Conservation (phyloP, 2,888 invertebrate genomes). For the Protula sp. region DNA sequence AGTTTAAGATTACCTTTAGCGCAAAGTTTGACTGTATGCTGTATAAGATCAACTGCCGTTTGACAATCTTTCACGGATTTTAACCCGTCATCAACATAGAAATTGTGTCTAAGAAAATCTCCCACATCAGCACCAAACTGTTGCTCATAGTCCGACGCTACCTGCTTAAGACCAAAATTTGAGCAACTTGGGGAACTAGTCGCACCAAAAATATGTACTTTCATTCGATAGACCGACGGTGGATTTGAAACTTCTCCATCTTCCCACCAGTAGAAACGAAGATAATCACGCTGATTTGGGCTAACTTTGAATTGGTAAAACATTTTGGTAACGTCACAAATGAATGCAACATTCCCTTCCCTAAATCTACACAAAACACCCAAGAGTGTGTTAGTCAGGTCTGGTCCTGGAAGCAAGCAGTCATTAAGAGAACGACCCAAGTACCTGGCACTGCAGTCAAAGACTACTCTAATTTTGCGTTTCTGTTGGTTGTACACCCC, state of each 20-base stretch:
- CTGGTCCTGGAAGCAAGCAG: constrained; percentile 12
- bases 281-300: constrained; percentile 8
- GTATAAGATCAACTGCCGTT: constrained; percentile 2
- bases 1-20: constrained; percentile 4
- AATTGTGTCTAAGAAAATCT: constrained; percentile 1
- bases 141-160: not conserved
- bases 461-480: constrained; percentile 11
- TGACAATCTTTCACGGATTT: not conserved
- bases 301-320: constrained; percentile 10
- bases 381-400: constrained; percentile 11
- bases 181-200: constrained; percentile 4
- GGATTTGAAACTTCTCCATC: not conserved
- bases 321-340: constrained; percentile 12
- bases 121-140: not conserved
- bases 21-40: not conserved
- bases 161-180: constrained; percentile 10
- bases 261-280: constrained; percentile 14
- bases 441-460: constrained; percentile 11
- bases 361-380: too few relatives aligned
- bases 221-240: constrained; percentile 8
- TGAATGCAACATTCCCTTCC: too few relatives aligned
- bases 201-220: constrained; percentile 13
- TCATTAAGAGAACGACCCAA: constrained; percentile 10
- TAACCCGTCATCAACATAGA: constrained; percentile 14
- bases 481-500: constrained; percentile 14